Evolutionary conservation across 2,113 vertebrate genomes (phyloP).

Genomic region (Formicarius rufipectus): DNA sequence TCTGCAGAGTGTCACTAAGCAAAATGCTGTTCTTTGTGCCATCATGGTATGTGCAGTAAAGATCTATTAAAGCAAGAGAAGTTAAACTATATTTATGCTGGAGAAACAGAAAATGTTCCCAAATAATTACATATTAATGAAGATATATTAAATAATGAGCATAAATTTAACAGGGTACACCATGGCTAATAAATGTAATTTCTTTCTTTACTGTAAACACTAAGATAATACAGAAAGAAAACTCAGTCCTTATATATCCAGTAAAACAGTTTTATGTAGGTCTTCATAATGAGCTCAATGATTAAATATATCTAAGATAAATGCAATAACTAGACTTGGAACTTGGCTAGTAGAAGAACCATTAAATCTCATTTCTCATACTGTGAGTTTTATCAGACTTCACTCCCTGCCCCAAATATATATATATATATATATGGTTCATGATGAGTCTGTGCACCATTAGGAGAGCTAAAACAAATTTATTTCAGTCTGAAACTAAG

Average conservation of each 20-base stretch:
- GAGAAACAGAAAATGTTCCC: background rate
- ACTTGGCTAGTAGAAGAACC: background rate
- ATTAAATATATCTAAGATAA: background rate
- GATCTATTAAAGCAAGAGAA: background rate
- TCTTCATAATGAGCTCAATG: background rate
- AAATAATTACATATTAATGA: background rate
- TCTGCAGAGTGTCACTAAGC: constrained; percentile 5
- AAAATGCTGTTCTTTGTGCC: background rate
- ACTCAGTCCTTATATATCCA: background rate
- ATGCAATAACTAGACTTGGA: background rate
- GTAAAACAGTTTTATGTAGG: background rate
- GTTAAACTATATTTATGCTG: background rate
- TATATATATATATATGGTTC: background rate
- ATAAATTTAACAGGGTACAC: background rate
- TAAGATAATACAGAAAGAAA: background rate
- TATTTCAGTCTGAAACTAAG: background rate
- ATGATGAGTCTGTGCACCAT: background rate
- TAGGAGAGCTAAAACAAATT: background rate
- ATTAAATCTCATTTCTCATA: background rate
- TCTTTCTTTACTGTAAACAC: background rate
- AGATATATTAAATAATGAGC: background rate
- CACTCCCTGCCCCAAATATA: too few species aligned
- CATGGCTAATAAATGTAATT: background rate
- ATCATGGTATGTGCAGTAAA: background rate
- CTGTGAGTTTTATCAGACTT: background rate